These are phyloP conservation scores for Cygnus atratus DNA, from an alignment of 2,113 vertebrate species.

Conservation along the genomic window DNA sequence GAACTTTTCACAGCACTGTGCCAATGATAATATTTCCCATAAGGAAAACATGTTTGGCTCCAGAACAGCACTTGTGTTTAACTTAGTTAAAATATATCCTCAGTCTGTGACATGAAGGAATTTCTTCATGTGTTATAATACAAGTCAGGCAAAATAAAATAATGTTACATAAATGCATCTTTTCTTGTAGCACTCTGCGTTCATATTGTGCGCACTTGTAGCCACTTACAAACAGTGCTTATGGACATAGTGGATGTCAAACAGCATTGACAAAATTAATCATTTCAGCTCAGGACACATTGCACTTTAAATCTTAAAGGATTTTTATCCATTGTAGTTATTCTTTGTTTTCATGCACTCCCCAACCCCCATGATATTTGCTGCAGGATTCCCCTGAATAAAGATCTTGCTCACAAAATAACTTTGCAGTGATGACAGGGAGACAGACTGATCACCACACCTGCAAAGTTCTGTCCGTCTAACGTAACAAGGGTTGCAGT, in stretches of 20 bases:
- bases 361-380: neutral
- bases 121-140: neutral
- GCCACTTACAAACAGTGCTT: neutral
- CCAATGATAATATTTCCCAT: neutral
- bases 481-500: neutral
- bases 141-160: neutral
- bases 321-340: neutral
- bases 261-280: neutral
- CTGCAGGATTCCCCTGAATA: neutral
- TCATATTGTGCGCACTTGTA: neutral
- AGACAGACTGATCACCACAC: neutral
- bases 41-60: neutral
- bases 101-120: neutral
- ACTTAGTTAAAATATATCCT: neutral
- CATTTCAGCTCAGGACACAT: neutral
- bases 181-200: neutral
- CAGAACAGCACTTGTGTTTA: neutral
- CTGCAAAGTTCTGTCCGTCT: neutral
- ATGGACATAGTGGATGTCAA: neutral
- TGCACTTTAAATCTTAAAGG: neutral
- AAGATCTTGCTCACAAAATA: neutral
- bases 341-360: neutral
- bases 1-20: neutral
- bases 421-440: neutral
- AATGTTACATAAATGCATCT: neutral